A percentile compares a stretch with the other conserved stretches of the same genome.
Evolutionary conservation across 1,140 invertebrate genomes (phyloP).

Genomic region (Drosophila ohnishii): DNA sequence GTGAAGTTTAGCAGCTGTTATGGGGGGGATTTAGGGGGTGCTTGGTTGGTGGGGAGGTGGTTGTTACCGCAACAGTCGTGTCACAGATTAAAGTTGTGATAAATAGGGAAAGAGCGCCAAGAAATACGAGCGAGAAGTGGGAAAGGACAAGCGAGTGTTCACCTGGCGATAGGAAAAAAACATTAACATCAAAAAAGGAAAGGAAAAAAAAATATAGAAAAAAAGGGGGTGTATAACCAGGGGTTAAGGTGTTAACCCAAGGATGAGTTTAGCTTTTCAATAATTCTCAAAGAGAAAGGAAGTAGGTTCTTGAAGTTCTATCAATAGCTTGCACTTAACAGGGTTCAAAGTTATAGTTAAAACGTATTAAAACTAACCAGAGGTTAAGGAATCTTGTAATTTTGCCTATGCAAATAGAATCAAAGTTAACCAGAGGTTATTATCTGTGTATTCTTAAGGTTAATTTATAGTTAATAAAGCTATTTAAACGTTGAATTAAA

Average conservation of each 20-base stretch:
- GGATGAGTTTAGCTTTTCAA: background rate
- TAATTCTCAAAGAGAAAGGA: slow-evolving; percentile 8
- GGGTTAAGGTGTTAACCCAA: slow-evolving; percentile 8
- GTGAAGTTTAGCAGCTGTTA: slow-evolving; percentile 35
- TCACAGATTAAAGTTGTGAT: slow-evolving; percentile 58
- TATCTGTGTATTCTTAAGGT: too few relatives aligned
- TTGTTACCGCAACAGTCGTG: slow-evolving; percentile 30
- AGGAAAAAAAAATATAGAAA: background rate
- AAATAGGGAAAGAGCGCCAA: slow-evolving; percentile 29
- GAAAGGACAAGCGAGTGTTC: slow-evolving; percentile 22
- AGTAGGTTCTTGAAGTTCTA: background rate
- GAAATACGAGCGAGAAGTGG: background rate
- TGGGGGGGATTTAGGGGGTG: background rate
- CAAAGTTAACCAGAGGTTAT: background rate
- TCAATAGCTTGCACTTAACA: background rate
- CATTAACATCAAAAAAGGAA: slow-evolving; percentile 22
- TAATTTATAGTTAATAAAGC: too few relatives aligned
- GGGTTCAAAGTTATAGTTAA: too few relatives aligned
- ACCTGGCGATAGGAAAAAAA: slow-evolving; percentile 38
- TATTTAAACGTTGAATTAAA: too few relatives aligned
- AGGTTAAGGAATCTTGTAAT: background rate
- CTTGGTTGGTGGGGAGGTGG: background rate
- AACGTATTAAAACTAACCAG: background rate
- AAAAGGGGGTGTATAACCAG: background rate
- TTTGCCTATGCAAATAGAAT: too few relatives aligned